Percentiles rank a stretch among this genome's conserved stretches.
Conservation (phyloP, 2,888 invertebrate genomes). For the Lithophane ornitopus region DNA sequence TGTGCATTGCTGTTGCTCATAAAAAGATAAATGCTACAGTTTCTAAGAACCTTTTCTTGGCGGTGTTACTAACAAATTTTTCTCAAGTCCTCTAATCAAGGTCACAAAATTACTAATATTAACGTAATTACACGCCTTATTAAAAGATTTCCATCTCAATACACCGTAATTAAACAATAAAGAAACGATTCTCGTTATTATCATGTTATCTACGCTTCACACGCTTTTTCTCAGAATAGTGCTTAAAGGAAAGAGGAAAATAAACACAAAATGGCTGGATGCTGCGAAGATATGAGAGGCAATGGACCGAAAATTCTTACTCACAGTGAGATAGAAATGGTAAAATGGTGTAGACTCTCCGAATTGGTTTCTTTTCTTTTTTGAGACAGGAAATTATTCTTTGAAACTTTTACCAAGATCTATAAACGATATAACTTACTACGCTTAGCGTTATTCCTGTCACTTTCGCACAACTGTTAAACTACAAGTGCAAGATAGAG, state of each 20-base stretch:
- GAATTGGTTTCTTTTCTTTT: conserved; percentile 17
- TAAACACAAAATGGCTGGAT: conserved; percentile 29
- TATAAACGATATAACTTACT: no score
- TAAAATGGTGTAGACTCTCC: conserved; percentile 28
- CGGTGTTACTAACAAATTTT: no score
- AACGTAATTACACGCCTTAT: no score
- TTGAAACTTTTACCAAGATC: no score
- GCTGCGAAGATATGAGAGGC: conserved; percentile 28
- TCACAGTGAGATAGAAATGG: conserved; percentile 9
- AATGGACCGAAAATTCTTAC: conserved; percentile 48
- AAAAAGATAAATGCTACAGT: no score
- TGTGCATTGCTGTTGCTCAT: no score
- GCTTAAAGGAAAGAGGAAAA: conserved; percentile 30
- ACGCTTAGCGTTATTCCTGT: not conserved
- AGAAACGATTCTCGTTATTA: conserved; percentile 32
- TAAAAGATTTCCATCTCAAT: conserved; percentile 22
- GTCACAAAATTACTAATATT: no score
- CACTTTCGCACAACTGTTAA: not conserved
- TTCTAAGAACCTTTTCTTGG: no score
- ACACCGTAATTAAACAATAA: conserved; percentile 42
- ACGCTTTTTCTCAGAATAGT: conserved; percentile 34
- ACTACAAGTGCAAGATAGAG: not conserved
- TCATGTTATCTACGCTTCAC: conserved; percentile 31
- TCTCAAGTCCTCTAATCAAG: no score
- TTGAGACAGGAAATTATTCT: not conserved